These are phyloP conservation scores for Pseudochromis fuscus DNA, from an alignment of 2,797 vertebrate species.

Conservation along the genomic window DNA sequence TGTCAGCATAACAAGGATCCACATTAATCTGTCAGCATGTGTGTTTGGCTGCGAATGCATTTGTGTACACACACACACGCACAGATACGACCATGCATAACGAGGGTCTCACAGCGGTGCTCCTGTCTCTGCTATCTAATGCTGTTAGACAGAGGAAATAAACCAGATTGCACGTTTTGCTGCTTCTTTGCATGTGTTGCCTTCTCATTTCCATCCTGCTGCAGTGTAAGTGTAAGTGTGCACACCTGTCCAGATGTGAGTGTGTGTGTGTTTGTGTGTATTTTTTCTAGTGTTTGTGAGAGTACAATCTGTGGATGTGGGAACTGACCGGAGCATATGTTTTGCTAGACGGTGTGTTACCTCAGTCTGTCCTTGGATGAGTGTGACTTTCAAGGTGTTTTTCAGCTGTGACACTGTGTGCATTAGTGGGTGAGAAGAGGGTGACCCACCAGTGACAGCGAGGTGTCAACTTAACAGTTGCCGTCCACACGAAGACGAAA, in stretches of 20 bases:
- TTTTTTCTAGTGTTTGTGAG: neutral
- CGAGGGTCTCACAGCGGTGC: neutral
- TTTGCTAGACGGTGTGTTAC: constrained; percentile 1
- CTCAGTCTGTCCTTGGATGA: constrained; percentile 14
- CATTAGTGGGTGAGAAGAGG: constrained; percentile 31
- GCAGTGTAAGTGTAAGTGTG: constrained; percentile 7
- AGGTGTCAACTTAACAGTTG: constrained; percentile 15
- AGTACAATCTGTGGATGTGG: neutral
- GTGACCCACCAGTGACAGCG: constrained; percentile 14
- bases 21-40: constrained; percentile 45
- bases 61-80: constrained; percentile 12
- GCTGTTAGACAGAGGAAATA: constrained; percentile 31
- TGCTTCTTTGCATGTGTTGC: neutral
- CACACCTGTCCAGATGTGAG: constrained; percentile 41
- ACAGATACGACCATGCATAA: constrained; percentile 22
- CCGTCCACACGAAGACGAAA: too few species aligned
- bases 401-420: constrained; percentile 33
- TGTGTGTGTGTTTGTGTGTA: constrained; percentile 6
- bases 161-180: neutral
- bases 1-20: constrained; percentile 46
- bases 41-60: constrained; percentile 28
- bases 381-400: constrained; percentile 9
- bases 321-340: constrained; percentile 24
- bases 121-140: constrained; percentile 13
- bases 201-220: constrained; percentile 23